Evolutionary conservation across 2,113 vertebrate genomes (phyloP).

Genomic region (Prochilodus magdalenae): DNA sequence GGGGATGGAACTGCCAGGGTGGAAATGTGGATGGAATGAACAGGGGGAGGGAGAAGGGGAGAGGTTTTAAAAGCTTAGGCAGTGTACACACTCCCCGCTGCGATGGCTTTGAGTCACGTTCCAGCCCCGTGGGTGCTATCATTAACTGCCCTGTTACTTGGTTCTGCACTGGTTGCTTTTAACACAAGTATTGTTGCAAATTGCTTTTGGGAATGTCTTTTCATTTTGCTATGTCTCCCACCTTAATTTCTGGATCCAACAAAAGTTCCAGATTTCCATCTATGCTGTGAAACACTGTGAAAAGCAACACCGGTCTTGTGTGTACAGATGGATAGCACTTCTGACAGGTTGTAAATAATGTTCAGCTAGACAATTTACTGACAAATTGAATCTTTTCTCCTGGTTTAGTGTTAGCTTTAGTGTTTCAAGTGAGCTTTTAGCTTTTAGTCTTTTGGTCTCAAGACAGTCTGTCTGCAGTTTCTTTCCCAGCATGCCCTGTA

Average conservation of each 20-base stretch:
- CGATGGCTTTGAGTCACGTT: constrained; percentile 7
- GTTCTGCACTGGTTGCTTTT: background rate
- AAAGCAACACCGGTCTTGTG: background rate
- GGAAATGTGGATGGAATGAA: constrained; percentile 32
- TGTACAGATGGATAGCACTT: background rate
- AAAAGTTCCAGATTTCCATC: background rate
- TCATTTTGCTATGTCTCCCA: background rate
- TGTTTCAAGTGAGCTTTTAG: background rate
- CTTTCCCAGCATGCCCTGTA: constrained; percentile 21
- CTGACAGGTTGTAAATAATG: background rate
- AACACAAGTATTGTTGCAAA: background rate
- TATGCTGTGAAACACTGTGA: background rate
- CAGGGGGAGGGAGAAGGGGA: background rate
- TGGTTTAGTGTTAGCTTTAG: background rate
- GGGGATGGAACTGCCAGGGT: constrained; percentile 41
- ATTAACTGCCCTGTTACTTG: constrained; percentile 14
- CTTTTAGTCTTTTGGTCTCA: constrained; percentile 1
- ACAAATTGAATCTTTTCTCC: constrained; percentile 3
- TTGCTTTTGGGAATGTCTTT: background rate
- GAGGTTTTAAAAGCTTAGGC: constrained; percentile 16
- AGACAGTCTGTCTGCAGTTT: constrained; percentile 20
- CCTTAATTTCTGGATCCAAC: background rate
- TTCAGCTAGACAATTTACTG: background rate
- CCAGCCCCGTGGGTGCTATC: background rate
- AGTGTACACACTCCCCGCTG: background rate